Conservation (phyloP, 2,113 vertebrate species). For the Sarotherodon lohbergeri region DNA sequence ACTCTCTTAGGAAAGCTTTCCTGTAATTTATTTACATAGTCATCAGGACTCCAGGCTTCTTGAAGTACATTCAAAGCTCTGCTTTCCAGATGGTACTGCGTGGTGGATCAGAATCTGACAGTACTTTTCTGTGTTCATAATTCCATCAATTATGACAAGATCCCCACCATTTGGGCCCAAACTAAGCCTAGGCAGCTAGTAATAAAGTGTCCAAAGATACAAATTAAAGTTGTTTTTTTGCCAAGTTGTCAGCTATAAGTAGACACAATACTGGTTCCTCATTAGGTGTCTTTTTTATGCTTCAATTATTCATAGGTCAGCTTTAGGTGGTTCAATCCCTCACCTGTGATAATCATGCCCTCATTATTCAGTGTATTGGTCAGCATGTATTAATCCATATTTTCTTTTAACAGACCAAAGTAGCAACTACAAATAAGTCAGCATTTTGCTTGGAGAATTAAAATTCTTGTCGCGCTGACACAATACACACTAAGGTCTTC, state of each 20-base stretch:
- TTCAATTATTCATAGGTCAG: neutral
- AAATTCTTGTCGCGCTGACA: conserved; percentile 31
- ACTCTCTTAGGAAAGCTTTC: neutral
- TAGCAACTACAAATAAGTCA: conserved; percentile 6
- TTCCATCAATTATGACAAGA: neutral
- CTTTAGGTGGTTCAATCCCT: neutral
- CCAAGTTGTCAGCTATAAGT: neutral
- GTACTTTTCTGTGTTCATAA: neutral
- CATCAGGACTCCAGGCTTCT: neutral
- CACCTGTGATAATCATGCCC: neutral
- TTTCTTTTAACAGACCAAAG: neutral
- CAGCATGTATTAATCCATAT: neutral
- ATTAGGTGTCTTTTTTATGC: neutral
- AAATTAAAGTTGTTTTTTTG: neutral
- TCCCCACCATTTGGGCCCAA: neutral
- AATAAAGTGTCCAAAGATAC: neutral
- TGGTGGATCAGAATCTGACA: neutral
- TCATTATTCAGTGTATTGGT: neutral
- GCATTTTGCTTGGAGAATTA: neutral
- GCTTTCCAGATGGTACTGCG: neutral
- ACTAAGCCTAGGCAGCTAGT: neutral
- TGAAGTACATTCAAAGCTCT: neutral
- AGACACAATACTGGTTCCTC: neutral
- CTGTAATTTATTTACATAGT: neutral
- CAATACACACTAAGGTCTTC: conserved; percentile 14